Base-by-base conservation (phyloP, 1,140 invertebrate species). In the Orius laevigatus region DNA sequence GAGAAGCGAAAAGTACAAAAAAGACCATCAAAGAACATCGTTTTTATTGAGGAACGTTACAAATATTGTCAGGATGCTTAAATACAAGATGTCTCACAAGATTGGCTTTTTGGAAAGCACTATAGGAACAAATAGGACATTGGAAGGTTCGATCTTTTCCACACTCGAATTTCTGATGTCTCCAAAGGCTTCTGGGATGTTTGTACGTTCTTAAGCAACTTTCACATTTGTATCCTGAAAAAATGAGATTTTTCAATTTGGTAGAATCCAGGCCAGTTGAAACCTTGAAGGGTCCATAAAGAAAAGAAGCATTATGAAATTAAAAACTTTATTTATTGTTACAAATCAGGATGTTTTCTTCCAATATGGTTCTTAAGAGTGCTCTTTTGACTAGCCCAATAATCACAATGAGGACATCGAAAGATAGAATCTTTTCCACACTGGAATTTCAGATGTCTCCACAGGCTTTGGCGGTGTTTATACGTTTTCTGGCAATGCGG, bases 21-120 rank as follows among this genome's bases (percentile, higher is more conserved):
- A 1, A 66, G 68, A 42, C 70, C 71, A 11, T 62, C 66, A 54
- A 71, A 71, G n/a, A 67, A 66, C 1, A 69, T 69, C 16, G 64
- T 67, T 44, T 70, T 68, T 11, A n/a, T n/a, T n/a, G n/a, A n/a
- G n/a, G n/a, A n/a, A n/a, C n/a, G n/a, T n/a, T n/a, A n/a, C n/a
- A 65, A 65, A 50, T 66, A 68, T 34, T 68, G 65, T 54, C 69
- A 71, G 68, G 60, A 41, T 68, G 52, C 45, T 71, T 66, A 4
- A 65, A 60, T 48, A 66, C 66, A 16, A 69, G 52, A 34, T 66
- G 66, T n/a, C 46, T 66, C 66, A 5, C 64, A 63, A 48, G 66
- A 66, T 50, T 67, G 66, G 55, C 68, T 67, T 20, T 63, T 66
- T 52, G 66, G 65, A 9, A 64, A 64, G 50, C 66, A 68, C 44